Evolutionary conservation across 1,140 invertebrate genomes (phyloP), one percentile per base, ranked within the genome.

Genomic region (Megathymus violae): DNA sequence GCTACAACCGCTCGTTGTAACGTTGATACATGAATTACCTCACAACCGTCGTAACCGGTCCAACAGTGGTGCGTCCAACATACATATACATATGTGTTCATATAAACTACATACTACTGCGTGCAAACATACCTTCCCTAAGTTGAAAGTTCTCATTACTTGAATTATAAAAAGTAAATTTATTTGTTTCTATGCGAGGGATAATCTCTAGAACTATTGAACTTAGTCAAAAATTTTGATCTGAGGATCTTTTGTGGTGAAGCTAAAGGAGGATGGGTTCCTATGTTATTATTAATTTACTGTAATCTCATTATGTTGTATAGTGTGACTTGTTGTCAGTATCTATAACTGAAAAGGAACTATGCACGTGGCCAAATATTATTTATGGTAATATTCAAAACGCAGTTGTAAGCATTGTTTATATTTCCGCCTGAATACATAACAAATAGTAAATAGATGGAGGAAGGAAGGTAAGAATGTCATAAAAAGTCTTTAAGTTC

Each of bases 11-110:
- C 44, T 44, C 27, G 52, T 58, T 58, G 54, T 76, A 70, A 70
- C 61, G 70, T 65, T 68, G 61, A 78, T 78, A 71, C 74, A 67
- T 48, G 68, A 65, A 69, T 78, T 76, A 78, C 70, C 68, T 75
- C 69, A 78, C 66, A n/a, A n/a, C n/a, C n/a, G n/a, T n/a, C n/a
- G n/a, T n/a, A 75, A 73, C 81, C 75, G 70, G 69, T 78, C 64
- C 54, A 31, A 34, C 58, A 31, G 62, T 68, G 64, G 58, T 65
- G 56, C 58, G 51, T 77, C 67, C 64, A 71, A 68, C 27, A 31
- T 4, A 7, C n/a, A n/a, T n/a, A n/a, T n/a, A n/a, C n/a, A n/a
- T n/a, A n/a, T n/a, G n/a, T n/a, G n/a, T n/a, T n/a, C n/a, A n/a
- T n/a, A n/a, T n/a, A n/a, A n/a, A 17, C 1, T 27, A 31, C 6